phyloP scores from a whole-genome alignment of 2,113 vertebrate species.

The Lepidothrix coronata region DNA sequence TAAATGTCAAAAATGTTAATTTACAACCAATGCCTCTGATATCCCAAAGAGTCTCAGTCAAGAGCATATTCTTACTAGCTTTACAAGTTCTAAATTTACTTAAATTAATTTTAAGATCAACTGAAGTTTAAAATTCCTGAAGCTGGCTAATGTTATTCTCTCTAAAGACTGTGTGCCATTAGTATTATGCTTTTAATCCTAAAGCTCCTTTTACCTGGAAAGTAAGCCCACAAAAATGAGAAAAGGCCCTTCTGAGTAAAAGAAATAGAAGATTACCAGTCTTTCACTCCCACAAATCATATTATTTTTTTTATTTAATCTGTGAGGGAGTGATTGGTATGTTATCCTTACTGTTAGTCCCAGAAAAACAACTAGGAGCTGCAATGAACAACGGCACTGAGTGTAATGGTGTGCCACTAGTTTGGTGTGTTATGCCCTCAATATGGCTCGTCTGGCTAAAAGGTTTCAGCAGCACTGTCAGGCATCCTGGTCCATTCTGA shows the following conservation, averaged over 20 bases:
- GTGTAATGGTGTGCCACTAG: neutral
- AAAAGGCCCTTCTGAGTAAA: neutral
- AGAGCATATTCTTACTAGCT: neutral
- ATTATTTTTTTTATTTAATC: neutral
- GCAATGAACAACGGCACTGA: neutral
- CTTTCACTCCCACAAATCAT: neutral
- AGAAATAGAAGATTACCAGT: neutral
- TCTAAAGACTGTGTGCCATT: neutral
- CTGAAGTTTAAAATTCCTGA: neutral
- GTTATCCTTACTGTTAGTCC: neutral
- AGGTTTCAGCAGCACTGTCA: neutral
- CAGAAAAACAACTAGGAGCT: neutral
- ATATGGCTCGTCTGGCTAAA: neutral
- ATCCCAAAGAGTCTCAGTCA: neutral
- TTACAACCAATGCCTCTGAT: neutral
- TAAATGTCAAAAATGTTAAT: slow-evolving; percentile 16
- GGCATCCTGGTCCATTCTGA: neutral
- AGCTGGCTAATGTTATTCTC: neutral
- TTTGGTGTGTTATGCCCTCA: neutral
- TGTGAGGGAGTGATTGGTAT: neutral
- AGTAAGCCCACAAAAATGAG: neutral
- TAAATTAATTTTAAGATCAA: neutral
- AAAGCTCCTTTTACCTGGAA: neutral
- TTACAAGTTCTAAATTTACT: neutral
- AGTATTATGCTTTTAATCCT: neutral